Base-by-base conservation (phyloP, 2,797 vertebrate species). In the Ctenopoma multispine region DNA sequence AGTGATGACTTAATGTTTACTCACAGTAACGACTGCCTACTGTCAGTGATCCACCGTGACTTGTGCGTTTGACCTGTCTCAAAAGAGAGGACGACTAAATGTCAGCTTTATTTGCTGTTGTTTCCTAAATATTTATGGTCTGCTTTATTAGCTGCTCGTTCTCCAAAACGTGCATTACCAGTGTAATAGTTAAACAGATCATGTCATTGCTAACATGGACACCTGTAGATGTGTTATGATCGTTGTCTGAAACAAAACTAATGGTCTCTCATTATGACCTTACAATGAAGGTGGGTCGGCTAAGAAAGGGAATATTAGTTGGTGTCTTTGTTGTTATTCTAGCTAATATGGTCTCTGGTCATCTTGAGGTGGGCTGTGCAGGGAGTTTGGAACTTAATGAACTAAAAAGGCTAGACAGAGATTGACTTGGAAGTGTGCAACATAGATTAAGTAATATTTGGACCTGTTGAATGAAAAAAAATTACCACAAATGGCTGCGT, bases 1-100 rank as follows among this genome's bases (percentile, higher is more conserved):
- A 83, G 80, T 79, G 83, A 81, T 87, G 83, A 84, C 47, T 46
- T 87, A 53, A 80, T 84, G 84, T 87, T 87, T 83, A 80, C 84
- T 58, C 43, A n/a, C 48, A 78, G 78, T 51, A 75, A 48, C 27
- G 55, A 72, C 72, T 9, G 68, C 68, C 50, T 58, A 68, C 63
- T 67, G 72, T 75, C 66, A 47, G 43, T 41, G 67, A 63, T 4
- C 21, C 31, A 5, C 17, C 23, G 51, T 63, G 55, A 29, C 18
- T 29, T 67, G 65, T 49, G 34, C 13, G 20, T 58, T 5, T 58
- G 67, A 74, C 79, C 81, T 57, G 76, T 51, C 53, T 65, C 18
- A 9, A n/a, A 65, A 56, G 56, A n/a, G 59, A 69, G 79, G 56
- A 69, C 83, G 70, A 40, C 53, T 75, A 48, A 63, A 77, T 61